Evolutionary conservation across 2,888 invertebrate species (phyloP).

Genomic region (Agriopis marginaria): DNA sequence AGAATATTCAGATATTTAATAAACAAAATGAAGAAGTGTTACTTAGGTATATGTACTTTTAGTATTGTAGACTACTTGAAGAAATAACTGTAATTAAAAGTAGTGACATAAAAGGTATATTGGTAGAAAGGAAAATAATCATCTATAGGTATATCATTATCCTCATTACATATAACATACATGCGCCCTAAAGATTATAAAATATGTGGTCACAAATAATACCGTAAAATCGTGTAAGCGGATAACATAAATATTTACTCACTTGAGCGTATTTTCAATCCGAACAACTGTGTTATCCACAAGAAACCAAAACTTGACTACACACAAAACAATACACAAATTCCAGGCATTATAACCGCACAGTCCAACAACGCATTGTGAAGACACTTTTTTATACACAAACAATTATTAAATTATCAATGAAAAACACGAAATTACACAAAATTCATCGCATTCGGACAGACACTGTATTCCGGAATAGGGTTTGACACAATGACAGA

Average conservation of each 20-base stretch:
- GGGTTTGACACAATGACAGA: slow-evolving; percentile 65
- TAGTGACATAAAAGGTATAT: background rate
- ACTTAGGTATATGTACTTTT: too few relatives aligned
- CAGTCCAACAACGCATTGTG: slow-evolving; percentile 61
- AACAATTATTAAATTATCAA: slow-evolving; percentile 50
- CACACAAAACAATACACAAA: slow-evolving; percentile 73
- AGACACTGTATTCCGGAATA: slow-evolving; percentile 63
- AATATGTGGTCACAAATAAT: slow-evolving; percentile 12
- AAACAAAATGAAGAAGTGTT: too few relatives aligned
- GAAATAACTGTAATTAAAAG: too few relatives aligned
- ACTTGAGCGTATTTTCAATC: slow-evolving; percentile 78
- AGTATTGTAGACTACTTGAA: too few relatives aligned
- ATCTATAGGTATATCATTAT: background rate
- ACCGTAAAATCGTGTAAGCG: slow-evolving; percentile 32
- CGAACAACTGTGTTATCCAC: slow-evolving; percentile 71
- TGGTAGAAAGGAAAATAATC: background rate
- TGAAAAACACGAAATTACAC: slow-evolving; percentile 57
- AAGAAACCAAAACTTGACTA: slow-evolving; percentile 53
- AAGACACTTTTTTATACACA: slow-evolving; percentile 61
- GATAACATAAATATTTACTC: slow-evolving; percentile 78
- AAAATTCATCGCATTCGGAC: slow-evolving; percentile 58
- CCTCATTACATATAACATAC: background rate
- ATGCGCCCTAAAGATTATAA: background rate
- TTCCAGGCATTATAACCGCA: slow-evolving; percentile 74
- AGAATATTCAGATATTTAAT: too few relatives aligned